Percentiles rank a stretch among this genome's conserved stretches.
Conservation (phyloP, 2,797 vertebrate genomes). For the Cirrhinus molitorella region DNA sequence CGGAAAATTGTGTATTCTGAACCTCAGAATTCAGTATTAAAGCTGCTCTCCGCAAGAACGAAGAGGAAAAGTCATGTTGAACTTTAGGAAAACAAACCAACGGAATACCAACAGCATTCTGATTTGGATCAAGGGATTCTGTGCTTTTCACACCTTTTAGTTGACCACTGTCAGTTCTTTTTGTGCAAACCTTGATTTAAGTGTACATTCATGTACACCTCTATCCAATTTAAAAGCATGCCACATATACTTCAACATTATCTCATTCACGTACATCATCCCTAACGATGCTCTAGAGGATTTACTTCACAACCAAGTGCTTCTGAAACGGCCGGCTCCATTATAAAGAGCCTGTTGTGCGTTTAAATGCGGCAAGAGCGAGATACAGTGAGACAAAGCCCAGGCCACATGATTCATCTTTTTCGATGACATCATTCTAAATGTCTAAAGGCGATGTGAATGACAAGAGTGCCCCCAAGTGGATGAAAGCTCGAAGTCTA, state of each 20-base stretch:
- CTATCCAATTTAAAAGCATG: neutral
- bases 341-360: neutral
- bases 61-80: neutral
- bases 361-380: conserved; percentile 7
- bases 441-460: neutral
- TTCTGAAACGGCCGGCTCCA: neutral
- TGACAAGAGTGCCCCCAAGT: conserved; percentile 19
- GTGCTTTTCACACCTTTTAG: neutral
- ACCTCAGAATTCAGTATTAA: conserved; percentile 23
- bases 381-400: conserved; percentile 32
- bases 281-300: neutral
- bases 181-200: neutral
- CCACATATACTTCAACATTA: neutral
- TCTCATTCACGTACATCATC: neutral
- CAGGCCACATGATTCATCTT: neutral
- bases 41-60: neutral
- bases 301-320: neutral
- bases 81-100: conserved; percentile 7
- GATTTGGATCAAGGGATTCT: neutral
- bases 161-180: neutral
- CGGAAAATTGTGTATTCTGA: conserved; percentile 20
- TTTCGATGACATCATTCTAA: conserved; percentile 19
- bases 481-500: neutral
- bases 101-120: neutral
- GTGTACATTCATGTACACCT: neutral